Conservation (phyloP, 2,888 invertebrate species). For the Lasioglossum vierecki region DNA sequence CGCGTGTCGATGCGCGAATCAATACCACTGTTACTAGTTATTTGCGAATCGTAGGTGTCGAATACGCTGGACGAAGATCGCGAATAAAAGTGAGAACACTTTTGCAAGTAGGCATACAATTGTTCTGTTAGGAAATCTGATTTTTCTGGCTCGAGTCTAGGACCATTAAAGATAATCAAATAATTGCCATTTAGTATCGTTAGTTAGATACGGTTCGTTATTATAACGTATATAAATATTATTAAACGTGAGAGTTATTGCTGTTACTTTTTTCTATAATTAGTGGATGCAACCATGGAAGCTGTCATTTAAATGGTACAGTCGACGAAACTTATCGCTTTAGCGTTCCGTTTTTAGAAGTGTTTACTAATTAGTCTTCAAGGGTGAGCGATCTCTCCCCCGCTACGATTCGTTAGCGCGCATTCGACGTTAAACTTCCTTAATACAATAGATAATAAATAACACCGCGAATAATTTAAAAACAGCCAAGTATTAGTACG, state of each 20-base stretch:
- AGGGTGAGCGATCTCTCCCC: neutral
- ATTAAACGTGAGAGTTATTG: neutral
- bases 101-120: neutral
- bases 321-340: too few relatives aligned
- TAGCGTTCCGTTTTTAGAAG: neutral
- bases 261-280: neutral
- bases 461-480: slow-evolving; percentile 11
- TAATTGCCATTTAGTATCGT: neutral
- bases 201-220: neutral
- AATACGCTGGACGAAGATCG: neutral
- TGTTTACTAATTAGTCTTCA: neutral
- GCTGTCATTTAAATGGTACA: neutral
- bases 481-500: neutral
- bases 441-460: slow-evolving; percentile 13
- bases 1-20: slow-evolving; percentile 8
- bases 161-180: neutral
- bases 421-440: neutral
- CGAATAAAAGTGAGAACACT: neutral
- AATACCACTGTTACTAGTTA: neutral
- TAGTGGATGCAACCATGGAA: neutral
- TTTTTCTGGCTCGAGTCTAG: neutral
- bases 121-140: neutral
- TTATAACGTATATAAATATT: neutral
- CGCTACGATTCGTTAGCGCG: slow-evolving; percentile 5
- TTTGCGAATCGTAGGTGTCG: neutral